These are phyloP conservation scores for Limnephilus lunatus DNA, from an alignment of 2,888 invertebrate species.

Conservation along the genomic window DNA sequence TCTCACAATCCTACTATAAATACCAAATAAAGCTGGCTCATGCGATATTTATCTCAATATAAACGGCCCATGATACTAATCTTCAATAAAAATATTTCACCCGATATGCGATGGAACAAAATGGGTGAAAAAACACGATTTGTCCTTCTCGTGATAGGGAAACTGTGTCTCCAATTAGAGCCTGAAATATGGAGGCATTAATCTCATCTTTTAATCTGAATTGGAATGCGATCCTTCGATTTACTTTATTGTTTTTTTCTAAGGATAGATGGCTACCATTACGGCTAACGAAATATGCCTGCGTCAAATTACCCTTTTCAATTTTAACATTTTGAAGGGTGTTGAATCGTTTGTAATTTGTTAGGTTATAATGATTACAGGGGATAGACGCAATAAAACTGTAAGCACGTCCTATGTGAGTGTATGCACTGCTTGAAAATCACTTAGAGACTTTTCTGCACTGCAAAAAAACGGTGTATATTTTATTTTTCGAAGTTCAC, in stretches of 20 bases:
- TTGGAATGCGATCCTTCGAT: slow-evolving; percentile 33
- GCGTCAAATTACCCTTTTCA: not conserved
- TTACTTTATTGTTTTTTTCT: not conserved
- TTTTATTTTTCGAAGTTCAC: no score
- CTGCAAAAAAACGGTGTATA: no score
- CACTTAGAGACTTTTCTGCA: no score
- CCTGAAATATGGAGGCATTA: slow-evolving; percentile 32
- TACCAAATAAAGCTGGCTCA: slow-evolving; percentile 2
- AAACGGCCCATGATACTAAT: not conserved
- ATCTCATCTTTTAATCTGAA: slow-evolving; percentile 40
- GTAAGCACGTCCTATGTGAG: not conserved
- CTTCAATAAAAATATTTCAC: slow-evolving; percentile 33
- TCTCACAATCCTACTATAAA: not conserved
- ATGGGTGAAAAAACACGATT: not conserved
- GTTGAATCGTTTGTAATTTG: not conserved
- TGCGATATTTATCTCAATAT: slow-evolving; percentile 23
- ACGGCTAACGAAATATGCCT: not conserved
- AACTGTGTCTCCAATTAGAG: slow-evolving; percentile 34
- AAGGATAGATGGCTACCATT: not conserved
- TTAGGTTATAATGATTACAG: not conserved
- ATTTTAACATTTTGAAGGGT: no score
- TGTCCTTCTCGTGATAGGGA: not conserved
- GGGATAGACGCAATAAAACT: not conserved
- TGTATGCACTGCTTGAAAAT: not conserved
- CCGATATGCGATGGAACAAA: not conserved